These are phyloP conservation scores for Eulacestoma nigropectus DNA, from an alignment of 2,113 vertebrate genomes.

Conservation along the genomic window DNA sequence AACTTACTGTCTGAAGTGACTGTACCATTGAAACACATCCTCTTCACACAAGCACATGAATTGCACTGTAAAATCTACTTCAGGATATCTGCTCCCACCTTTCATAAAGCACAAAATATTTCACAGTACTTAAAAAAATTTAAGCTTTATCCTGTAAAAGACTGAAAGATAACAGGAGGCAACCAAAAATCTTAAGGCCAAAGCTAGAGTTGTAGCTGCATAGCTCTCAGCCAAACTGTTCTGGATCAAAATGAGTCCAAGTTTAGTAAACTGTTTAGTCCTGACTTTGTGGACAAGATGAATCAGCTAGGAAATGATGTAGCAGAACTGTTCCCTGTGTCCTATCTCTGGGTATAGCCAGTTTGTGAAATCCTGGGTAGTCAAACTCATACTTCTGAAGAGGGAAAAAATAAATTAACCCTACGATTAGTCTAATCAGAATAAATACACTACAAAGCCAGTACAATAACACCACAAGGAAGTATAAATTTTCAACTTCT, in stretches of 20 bases:
- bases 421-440: background rate
- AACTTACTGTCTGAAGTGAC: background rate
- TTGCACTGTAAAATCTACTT: background rate
- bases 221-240: background rate
- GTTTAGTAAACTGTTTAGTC: background rate
- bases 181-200: background rate
- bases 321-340: background rate
- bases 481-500: background rate
- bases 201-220: background rate
- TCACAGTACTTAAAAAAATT: background rate
- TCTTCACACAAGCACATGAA: background rate
- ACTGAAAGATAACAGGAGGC: background rate
- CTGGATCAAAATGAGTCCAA: background rate
- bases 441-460: background rate
- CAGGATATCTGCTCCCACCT: background rate
- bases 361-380: background rate
- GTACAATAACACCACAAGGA: background rate
- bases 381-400: background rate
- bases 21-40: background rate
- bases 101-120: background rate
- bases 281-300: background rate
- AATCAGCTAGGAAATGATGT: background rate
- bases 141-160: background rate
- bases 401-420: background rate
- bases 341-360: background rate